Conservation (phyloP, 2,113 vertebrate genomes). For the Microcebus murinus region DNA sequence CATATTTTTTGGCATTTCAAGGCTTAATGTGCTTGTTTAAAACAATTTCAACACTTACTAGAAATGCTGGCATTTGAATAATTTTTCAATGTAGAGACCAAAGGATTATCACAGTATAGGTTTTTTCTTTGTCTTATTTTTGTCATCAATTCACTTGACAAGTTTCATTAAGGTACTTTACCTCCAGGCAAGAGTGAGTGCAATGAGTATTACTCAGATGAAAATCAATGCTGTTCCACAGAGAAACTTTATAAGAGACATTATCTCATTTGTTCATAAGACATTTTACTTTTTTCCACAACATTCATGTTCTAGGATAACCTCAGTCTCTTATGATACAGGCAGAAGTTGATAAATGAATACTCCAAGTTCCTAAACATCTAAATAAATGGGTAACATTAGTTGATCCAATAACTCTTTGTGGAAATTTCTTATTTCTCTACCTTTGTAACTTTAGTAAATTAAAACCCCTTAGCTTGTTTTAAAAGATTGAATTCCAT, state of each 20-base stretch:
- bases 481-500: background rate
- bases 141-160: constrained; percentile 51
- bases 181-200: background rate
- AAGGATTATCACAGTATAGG: background rate
- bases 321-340: background rate
- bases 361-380: background rate
- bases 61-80: background rate
- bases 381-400: background rate
- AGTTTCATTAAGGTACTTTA: constrained; percentile 55
- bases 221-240: constrained; percentile 45
- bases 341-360: background rate
- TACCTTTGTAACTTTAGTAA: background rate
- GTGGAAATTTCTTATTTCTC: background rate
- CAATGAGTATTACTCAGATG: constrained; percentile 8
- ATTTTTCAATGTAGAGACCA: background rate
- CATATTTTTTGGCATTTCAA: background rate
- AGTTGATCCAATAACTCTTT: background rate
- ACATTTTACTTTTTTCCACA: background rate
- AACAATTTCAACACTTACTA: constrained; percentile 6
- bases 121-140: constrained; percentile 47
- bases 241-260: constrained; percentile 50
- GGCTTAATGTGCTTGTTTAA: background rate
- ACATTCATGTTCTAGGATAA: background rate
- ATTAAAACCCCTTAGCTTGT: background rate
- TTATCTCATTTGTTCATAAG: constrained; percentile 39